Evolutionary conservation across 2,113 vertebrate species (phyloP), one percentile per base, ranked within the genome.

Genomic region (Cavia aperea): DNA sequence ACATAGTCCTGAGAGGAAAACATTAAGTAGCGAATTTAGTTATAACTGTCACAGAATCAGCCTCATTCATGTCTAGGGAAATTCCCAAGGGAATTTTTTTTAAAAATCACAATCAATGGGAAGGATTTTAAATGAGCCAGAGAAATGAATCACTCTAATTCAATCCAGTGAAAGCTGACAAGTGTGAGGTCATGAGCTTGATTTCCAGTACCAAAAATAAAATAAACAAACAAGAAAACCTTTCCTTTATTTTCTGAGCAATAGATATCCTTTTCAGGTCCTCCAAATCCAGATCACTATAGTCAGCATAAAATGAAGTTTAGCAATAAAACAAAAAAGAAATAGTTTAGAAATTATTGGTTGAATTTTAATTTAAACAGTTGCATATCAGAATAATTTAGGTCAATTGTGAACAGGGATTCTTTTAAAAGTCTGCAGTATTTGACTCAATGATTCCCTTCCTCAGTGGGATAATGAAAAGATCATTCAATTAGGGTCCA

Each of bases 291-390:
- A 51, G 46, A 62, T 86, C 88, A 89, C 93, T 78, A 13, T 15
- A 93, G 92, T 94, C 94, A 94, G 93, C 94, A 96, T 58, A 95
- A 94, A 96, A 83, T 93, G 91, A 95, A 93, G 95, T 65, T 93
- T 90, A 94, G 58, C 33, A 90, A 92, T 19, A 58, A 58, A 19
- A 58, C 19, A 58, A 58, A 18, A 58, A 58, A 58, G 11, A 58
- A 58, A 88, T 94, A 93, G 95, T 60, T 93, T 90, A 94, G 58
- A n/a, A 91, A 92, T 93, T 95, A 95, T 94, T 95, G 93, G 93
- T 93, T 94, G 85, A 94, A 94, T 92, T 95, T 96, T 95, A 95
- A 94, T 95, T 92, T 90, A 94, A 96, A 85, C 51, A 89, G 81
- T 70, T 92, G 86, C 95, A 94, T 89, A 95, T 95, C 93, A 95